Evolutionary conservation across 2,797 vertebrate genomes (phyloP), one percentile per base, ranked within the genome.

Genomic region (Phrynocephalus guinanensis): DNA sequence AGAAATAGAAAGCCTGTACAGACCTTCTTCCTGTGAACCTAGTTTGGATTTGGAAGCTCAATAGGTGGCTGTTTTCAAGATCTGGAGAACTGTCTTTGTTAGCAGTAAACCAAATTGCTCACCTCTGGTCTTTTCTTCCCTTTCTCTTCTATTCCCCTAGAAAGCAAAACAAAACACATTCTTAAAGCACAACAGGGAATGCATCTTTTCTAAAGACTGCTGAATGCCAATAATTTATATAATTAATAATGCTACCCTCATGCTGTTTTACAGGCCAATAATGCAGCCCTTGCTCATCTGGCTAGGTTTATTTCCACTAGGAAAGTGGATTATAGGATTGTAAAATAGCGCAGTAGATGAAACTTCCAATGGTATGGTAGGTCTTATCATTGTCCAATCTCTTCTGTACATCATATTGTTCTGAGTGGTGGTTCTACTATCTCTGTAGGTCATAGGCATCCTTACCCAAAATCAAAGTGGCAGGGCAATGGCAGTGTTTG

Each of bases 181-280:
- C 91, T 94, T 93, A 95, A 92, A 92, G 85, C 71, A 85, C 90
- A 48, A 92, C 68, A 82, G 95, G 91, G 90, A 84, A 92, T 84
- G 86, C 90, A 85, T 56, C 84, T 86, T 66, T 90, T 80, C 84
- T 86, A n/a, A 79, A 92, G 90, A 92, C 90, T 0, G 1, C 92
- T 95, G 94, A 94, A 94, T 93, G 91, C 82, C 92, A 93, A 94
- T 94, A 95, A 93, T 95, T 94, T 95, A 93, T 94, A 88, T 87
- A 91, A 92, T 93, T 87, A 91, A 92, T 93, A 92, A 90, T 92
- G 71, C 88, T 90, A 91, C 92, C 89, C 91, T 92, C 87, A 88
- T 85, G 91, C 89, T 94, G 90, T 91, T 94, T 94, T 94, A 95
- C 88, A 93, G 93, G 94, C 88, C 92, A 93, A 88, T 94, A 93